Evolutionary conservation across 2,797 vertebrate species (phyloP).

Genomic region (Lepilemur ruficaudatus): DNA sequence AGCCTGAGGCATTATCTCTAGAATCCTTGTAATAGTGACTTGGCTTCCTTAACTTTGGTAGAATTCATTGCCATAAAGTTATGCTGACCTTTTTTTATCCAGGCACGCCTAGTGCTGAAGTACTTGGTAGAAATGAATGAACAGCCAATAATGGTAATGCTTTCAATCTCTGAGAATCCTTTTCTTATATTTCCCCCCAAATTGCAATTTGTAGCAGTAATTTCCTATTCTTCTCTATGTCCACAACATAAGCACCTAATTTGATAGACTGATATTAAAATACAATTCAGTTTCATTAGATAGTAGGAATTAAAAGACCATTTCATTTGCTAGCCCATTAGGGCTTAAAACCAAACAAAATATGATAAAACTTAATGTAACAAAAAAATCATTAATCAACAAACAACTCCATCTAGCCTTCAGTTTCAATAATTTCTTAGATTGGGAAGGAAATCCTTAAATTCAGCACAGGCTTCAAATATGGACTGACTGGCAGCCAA

Average conservation of each 20-base stretch:
- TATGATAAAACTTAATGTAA: neutral
- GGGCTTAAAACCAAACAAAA: conserved; percentile 37
- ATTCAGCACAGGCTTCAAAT: neutral
- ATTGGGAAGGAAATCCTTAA: conserved; percentile 1
- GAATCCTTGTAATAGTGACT: neutral
- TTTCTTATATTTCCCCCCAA: neutral
- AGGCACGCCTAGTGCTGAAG: neutral
- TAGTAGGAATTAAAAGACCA: conserved; percentile 51
- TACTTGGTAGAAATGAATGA: neutral
- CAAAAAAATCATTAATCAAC: neutral
- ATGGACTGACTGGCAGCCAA: conserved; percentile 20
- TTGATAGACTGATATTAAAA: conserved; percentile 43
- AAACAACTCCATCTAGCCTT: neutral
- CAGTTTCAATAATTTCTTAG: neutral
- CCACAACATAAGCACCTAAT: conserved; percentile 7
- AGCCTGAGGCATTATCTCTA: conserved; percentile 14
- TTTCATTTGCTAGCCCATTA: neutral
- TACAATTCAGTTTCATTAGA: conserved; percentile 22
- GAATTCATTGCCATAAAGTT: conserved; percentile 45
- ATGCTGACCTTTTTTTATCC: neutral
- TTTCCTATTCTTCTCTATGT: conserved; percentile 1
- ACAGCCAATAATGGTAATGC: neutral
- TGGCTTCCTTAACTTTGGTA: neutral
- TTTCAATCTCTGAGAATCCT: neutral
- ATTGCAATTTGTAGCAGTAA: neutral